Percentiles rank a stretch among this genome's conserved stretches.
These are phyloP conservation scores for Merluccius polli DNA, from an alignment of 2,797 vertebrate genomes.

Conservation along the genomic window DNA sequence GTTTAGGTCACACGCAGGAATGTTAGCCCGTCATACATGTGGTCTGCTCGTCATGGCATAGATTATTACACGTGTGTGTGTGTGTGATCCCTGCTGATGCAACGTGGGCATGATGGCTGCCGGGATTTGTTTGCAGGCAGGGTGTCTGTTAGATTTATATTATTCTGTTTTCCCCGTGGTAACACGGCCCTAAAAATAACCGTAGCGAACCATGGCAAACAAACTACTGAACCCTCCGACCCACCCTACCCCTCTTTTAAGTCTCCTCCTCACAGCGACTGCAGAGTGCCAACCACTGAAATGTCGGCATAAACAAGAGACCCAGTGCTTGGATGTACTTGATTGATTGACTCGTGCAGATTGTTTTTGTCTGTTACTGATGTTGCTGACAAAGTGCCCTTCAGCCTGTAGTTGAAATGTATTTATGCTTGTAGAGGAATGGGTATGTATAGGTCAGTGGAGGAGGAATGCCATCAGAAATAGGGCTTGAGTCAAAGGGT, in stretches of 20 bases:
- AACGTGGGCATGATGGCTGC: not conserved
- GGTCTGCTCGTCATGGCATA: too few species aligned
- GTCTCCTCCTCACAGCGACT: not conserved
- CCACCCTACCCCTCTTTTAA: not conserved
- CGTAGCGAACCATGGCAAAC: slow-evolving; percentile 16
- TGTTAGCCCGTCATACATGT: not conserved
- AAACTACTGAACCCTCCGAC: slow-evolving; percentile 14
- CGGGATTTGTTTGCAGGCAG: slow-evolving; percentile 7
- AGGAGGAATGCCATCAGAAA: not conserved
- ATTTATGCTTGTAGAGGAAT: not conserved
- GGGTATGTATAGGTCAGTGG: not conserved
- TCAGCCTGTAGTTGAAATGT: not conserved
- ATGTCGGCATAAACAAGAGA: slow-evolving; percentile 1
- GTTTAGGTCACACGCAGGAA: not conserved
- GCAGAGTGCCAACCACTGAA: not conserved
- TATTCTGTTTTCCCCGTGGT: slow-evolving; percentile 15
- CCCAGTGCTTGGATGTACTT: slow-evolving; percentile 2
- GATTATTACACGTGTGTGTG: not conserved
- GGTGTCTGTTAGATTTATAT: not conserved
- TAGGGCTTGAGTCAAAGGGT: not conserved
- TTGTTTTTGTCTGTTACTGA: slow-evolving; percentile 12
- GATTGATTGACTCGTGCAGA: not conserved
- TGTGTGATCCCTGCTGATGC: too few species aligned
- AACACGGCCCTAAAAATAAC: slow-evolving; percentile 37
- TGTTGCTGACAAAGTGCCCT: slow-evolving; percentile 18